Percentiles rank a stretch among this genome's conserved stretches.
Evolutionary conservation across 1,140 invertebrate species (phyloP).

Genomic region (Meloidogyne hapla): DNA sequence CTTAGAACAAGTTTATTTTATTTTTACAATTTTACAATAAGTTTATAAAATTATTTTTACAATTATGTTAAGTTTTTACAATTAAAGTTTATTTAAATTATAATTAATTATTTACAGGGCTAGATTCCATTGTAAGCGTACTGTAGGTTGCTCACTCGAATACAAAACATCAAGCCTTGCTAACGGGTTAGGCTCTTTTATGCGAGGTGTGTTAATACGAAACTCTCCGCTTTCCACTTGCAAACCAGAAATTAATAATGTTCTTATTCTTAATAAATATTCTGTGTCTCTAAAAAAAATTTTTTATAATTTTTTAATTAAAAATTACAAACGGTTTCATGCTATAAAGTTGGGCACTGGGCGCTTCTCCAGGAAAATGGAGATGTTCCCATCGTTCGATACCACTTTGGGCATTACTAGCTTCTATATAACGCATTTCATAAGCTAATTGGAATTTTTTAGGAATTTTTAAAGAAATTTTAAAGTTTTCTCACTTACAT

Average conservation of each 20-base stretch:
- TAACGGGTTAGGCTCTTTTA: slow-evolving; percentile 51
- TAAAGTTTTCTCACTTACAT: slow-evolving; percentile 36
- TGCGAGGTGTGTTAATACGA: slow-evolving; percentile 44
- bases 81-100: background rate
- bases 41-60: too few species aligned
- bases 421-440: slow-evolving; percentile 27
- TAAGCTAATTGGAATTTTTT: slow-evolving; percentile 42
- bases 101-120: slow-evolving; percentile 41
- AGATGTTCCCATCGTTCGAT: slow-evolving; percentile 46
- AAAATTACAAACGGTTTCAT: slow-evolving; percentile 4
- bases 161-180: slow-evolving; percentile 62
- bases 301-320: background rate
- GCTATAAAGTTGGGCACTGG: slow-evolving; percentile 36
- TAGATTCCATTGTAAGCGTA: slow-evolving; percentile 58
- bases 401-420: background rate
- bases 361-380: slow-evolving; percentile 48
- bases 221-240: slow-evolving; percentile 61
- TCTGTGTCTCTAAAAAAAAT: slow-evolving; percentile 57
- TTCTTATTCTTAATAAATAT: slow-evolving; percentile 56
- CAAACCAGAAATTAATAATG: slow-evolving; percentile 42
- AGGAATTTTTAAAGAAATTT: slow-evolving; percentile 49
- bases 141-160: slow-evolving; percentile 57
- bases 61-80: too few species aligned
- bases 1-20: background rate
- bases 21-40: too few species aligned